These are phyloP conservation scores for Notechis scutatus DNA, from an alignment of 2,113 vertebrate species.

Conservation along the genomic window DNA sequence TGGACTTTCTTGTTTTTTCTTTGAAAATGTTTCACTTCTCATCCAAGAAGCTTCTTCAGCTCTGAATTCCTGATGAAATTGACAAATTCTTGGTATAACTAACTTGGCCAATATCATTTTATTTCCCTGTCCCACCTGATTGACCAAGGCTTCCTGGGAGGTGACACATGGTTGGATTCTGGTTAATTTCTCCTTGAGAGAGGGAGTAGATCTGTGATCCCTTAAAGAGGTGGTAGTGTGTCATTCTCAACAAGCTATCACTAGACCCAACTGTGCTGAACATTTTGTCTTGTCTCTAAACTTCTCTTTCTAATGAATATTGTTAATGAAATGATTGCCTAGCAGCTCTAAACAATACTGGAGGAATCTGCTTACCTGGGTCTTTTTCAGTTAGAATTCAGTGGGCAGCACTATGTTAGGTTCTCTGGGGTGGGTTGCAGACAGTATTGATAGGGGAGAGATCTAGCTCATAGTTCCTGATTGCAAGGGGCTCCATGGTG, in stretches of 20 bases:
- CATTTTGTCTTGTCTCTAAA: neutral
- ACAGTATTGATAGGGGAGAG: neutral
- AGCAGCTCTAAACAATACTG: neutral
- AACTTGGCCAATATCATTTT: neutral
- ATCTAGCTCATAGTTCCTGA: neutral
- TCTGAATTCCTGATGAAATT: neutral
- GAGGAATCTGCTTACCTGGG: neutral
- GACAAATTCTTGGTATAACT: neutral
- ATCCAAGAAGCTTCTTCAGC: too few species aligned
- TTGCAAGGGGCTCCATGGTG: neutral
- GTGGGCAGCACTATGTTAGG: neutral
- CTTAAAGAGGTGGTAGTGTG: neutral
- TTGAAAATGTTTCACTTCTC: too few species aligned
- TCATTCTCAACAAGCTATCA: neutral
- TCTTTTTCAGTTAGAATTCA: neutral
- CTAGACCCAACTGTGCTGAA: neutral
- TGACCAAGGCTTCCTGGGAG: neutral
- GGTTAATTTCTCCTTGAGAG: neutral
- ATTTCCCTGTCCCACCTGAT: neutral
- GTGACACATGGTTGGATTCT: neutral
- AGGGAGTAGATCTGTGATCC: neutral
- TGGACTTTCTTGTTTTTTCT: too few species aligned
- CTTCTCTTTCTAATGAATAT: neutral
- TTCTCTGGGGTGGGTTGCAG: neutral
- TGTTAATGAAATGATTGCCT: neutral